A percentile compares a stretch with the other conserved stretches of the same genome.
These are phyloP conservation scores for Neolamprologus longior DNA, from an alignment of 2,113 vertebrate species.

Conservation along the genomic window DNA sequence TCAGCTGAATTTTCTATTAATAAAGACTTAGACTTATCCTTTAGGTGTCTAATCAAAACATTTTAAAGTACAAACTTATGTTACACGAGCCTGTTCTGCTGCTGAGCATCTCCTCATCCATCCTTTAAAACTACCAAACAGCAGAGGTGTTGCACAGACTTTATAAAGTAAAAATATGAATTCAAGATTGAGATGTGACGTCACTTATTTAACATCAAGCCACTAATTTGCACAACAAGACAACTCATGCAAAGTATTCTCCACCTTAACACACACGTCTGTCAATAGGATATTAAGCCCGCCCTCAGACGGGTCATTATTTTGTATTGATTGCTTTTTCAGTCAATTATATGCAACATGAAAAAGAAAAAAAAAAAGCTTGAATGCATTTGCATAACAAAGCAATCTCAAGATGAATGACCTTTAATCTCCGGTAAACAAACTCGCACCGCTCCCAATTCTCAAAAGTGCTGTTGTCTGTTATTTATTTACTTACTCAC, in stretches of 20 bases:
- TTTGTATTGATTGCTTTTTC: conserved; percentile 1
- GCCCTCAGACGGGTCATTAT: conserved; percentile 6
- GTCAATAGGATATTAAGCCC: neutral
- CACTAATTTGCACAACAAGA: neutral
- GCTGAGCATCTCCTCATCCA: neutral
- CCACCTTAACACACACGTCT: neutral
- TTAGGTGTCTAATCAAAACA: neutral
- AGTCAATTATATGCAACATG: conserved; percentile 15
- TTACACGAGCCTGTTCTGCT: neutral
- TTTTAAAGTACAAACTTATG: neutral
- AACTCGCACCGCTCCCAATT: neutral
- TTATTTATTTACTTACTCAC: conserved; percentile 12
- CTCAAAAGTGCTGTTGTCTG: neutral
- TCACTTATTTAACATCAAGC: neutral
- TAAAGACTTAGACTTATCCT: neutral
- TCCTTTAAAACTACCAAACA: neutral
- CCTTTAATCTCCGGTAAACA: conserved; percentile 21
- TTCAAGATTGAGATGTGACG: neutral
- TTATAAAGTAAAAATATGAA: neutral
- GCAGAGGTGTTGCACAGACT: neutral
- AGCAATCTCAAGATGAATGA: neutral
- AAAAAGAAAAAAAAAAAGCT: neutral
- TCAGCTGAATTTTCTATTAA: neutral
- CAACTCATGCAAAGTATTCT: neutral
- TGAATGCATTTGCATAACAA: conserved; percentile 17